These are phyloP conservation scores for Pseudochromis fuscus DNA, from an alignment of 2,797 vertebrate genomes.

Conservation along the genomic window DNA sequence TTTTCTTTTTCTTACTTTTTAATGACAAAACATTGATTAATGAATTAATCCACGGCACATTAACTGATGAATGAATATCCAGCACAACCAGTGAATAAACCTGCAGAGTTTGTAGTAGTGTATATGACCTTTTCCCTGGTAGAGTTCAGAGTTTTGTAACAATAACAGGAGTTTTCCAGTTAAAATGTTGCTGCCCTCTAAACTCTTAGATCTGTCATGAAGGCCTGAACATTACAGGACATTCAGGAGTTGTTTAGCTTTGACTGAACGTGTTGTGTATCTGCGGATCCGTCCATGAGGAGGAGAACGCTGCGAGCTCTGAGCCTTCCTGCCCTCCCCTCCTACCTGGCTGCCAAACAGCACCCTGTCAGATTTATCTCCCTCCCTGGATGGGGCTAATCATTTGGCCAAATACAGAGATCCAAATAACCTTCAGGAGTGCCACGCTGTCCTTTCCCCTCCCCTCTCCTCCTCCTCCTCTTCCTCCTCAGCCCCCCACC, in stretches of 20 bases:
- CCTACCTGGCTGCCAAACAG: constrained; percentile 57
- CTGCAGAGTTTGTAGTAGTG: too few species aligned
- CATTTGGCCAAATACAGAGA: constrained; percentile 93
- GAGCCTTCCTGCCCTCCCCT: constrained; percentile 47
- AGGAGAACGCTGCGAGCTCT: constrained; percentile 28
- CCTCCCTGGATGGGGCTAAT: constrained; percentile 78
- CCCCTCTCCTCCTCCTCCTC: constrained; percentile 67
- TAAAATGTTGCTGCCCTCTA: too few species aligned
- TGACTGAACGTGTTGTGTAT: constrained; percentile 1
- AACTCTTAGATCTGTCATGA: too few species aligned
- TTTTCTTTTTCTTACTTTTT: too few species aligned
- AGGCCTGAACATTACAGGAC: too few species aligned
- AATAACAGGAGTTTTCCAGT: too few species aligned
- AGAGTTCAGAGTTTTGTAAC: too few species aligned
- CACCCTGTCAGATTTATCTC: constrained; percentile 82
- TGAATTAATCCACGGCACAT: too few species aligned
- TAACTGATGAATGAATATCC: background rate
- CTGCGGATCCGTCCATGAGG: constrained; percentile 13
- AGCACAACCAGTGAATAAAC: too few species aligned
- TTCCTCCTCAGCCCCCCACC: too few species aligned
- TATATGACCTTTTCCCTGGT: too few species aligned
- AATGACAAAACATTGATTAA: too few species aligned
- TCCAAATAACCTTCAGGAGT: constrained; percentile 99
- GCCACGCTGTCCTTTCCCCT: constrained; percentile 94
- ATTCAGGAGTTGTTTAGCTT: constrained; percentile 5